Evolutionary conservation across 1,140 invertebrate genomes (phyloP).

Genomic region (Medauroidea extradentata): DNA sequence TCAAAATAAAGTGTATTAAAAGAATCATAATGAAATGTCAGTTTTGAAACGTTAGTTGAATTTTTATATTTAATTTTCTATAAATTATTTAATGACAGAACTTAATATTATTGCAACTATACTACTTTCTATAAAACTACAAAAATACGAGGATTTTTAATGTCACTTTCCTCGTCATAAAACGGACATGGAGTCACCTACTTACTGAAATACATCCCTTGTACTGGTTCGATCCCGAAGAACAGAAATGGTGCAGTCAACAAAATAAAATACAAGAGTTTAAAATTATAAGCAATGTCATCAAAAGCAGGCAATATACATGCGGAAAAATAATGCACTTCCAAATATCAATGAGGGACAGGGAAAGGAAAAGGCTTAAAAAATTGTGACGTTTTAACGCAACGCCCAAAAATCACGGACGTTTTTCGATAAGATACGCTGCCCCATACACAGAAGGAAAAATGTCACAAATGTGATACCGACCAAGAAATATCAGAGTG

Average conservation of each 20-base stretch:
- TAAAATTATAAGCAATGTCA: slow-evolving; percentile 26
- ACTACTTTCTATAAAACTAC: slow-evolving; percentile 14
- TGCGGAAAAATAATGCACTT: slow-evolving; percentile 22
- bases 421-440: slow-evolving; percentile 50
- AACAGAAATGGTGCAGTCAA: slow-evolving; percentile 72
- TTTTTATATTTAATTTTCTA: too few relatives aligned
- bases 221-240: slow-evolving; percentile 60
- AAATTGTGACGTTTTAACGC: slow-evolving; percentile 40
- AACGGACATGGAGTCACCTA: slow-evolving; percentile 45
- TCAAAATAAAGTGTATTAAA: too few relatives aligned
- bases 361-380: slow-evolving; percentile 56
- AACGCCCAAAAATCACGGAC: slow-evolving; percentile 57
- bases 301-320: slow-evolving; percentile 24
- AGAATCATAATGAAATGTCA: too few relatives aligned
- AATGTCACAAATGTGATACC: slow-evolving; percentile 52
- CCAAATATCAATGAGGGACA: slow-evolving; percentile 13
- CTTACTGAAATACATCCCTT: slow-evolving; percentile 81
- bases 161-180: slow-evolving; percentile 2
- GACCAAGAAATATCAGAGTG: slow-evolving; percentile 20
- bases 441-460: slow-evolving; percentile 66
- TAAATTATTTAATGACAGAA: background rate
- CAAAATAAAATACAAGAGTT: slow-evolving; percentile 37
- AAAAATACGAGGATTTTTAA: background rate
- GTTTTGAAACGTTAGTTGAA: too few relatives aligned
- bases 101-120: slow-evolving; percentile 16